Evolutionary conservation across 2,113 vertebrate genomes (phyloP).

Genomic region (Otolemur garnettii): DNA sequence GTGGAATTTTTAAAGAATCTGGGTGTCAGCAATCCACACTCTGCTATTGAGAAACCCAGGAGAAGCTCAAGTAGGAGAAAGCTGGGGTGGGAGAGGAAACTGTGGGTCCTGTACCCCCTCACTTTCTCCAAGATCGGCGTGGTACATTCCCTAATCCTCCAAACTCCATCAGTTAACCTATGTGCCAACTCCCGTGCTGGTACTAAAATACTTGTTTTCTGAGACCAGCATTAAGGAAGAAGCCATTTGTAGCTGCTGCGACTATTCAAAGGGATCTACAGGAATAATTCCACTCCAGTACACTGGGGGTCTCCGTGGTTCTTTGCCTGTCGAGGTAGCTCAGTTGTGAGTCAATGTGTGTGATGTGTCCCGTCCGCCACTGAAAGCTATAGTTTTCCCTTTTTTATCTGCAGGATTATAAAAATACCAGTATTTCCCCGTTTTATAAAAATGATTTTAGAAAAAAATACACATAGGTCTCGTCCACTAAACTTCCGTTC

Average conservation of each 20-base stretch:
- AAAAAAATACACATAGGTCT: constrained; percentile 55
- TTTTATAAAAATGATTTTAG: constrained; percentile 90
- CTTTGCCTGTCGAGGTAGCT: constrained; percentile 88
- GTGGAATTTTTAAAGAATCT: constrained; percentile 10
- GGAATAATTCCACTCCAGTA: not conserved
- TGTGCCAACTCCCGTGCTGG: not conserved
- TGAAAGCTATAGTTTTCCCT: constrained; percentile 83
- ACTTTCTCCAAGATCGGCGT: not conserved
- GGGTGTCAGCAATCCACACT: not conserved
- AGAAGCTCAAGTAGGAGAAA: not conserved
- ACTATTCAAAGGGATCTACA: not conserved
- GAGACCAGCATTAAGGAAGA: not conserved
- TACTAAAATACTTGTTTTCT: not conserved
- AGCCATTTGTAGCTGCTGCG: not conserved
- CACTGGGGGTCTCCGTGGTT: constrained; percentile 61
- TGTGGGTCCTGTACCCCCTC: not conserved
- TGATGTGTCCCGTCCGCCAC: constrained; percentile 82
- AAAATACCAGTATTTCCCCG: constrained; percentile 90
- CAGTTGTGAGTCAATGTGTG: constrained; percentile 85
- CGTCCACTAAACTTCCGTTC: constrained; percentile 93
- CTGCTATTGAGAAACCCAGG: not conserved
- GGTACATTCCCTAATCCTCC: not conserved
- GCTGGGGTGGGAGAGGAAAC: not conserved
- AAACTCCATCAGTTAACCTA: not conserved
- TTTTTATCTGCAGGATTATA: constrained; percentile 84